phyloP scores from a whole-genome alignment of 1,140 invertebrate genomes.

The Ceratina japonica region DNA sequence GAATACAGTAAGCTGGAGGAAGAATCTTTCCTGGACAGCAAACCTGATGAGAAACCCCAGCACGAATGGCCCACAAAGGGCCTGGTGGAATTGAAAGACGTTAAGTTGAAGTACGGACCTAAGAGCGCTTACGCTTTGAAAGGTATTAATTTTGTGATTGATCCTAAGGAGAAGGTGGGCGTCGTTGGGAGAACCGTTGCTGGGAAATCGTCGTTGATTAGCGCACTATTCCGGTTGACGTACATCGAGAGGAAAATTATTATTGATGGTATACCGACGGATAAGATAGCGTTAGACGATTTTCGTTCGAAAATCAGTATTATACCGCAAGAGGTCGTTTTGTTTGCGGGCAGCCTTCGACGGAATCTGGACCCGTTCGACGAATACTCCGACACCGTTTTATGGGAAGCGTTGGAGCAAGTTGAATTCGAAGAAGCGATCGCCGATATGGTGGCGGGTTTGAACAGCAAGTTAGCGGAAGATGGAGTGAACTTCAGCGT shows the following conservation, averaged over 20 bases:
- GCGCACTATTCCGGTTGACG: conserved; percentile 86
- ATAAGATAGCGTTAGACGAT: conserved; percentile 83
- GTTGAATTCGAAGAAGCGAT: conserved; percentile 86
- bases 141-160: conserved; percentile 73
- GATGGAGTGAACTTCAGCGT: conserved; percentile 90
- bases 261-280: conserved; percentile 86
- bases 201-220: conserved; percentile 88
- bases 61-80: conserved; percentile 86
- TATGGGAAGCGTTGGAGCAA: conserved; percentile 91
- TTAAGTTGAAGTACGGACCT: conserved; percentile 81
- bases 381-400: conserved; percentile 85
- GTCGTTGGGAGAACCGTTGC: conserved; percentile 86
- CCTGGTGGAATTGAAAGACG: conserved; percentile 83
- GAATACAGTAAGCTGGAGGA: conserved; percentile 87
- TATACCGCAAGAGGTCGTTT: conserved; percentile 93
- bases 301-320: conserved; percentile 90
- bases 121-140: conserved; percentile 77
- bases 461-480: conserved; percentile 86
- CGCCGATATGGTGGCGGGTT: conserved; percentile 82
- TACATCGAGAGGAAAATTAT: conserved; percentile 86
- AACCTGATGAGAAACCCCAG: conserved; percentile 78
- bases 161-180: conserved; percentile 79
- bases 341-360: conserved; percentile 90
- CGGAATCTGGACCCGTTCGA: conserved; percentile 92
- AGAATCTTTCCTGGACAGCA: conserved; percentile 81